Conservation (phyloP, 2,113 vertebrate species). For the Isurus oxyrinchus region DNA sequence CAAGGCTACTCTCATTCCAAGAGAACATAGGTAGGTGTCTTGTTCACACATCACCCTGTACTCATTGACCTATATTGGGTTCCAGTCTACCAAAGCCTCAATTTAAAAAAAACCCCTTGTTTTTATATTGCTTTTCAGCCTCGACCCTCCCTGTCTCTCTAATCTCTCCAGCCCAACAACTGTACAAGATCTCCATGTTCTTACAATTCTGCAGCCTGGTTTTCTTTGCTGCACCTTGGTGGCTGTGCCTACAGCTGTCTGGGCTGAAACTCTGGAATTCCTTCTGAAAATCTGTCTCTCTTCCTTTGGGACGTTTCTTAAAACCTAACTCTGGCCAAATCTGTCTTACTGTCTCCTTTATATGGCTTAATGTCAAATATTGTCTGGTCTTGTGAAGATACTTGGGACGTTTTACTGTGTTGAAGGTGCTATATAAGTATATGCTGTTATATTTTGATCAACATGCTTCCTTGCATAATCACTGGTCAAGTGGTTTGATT, state of each 20-base stretch:
- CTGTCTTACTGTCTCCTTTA: not conserved
- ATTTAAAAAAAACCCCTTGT: not conserved
- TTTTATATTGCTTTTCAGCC: not conserved
- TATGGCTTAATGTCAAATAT: not conserved
- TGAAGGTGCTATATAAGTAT: not conserved
- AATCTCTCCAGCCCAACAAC: not conserved
- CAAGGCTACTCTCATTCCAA: not conserved
- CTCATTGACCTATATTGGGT: not conserved
- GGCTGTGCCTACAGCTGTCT: not conserved
- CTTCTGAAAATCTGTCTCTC: not conserved
- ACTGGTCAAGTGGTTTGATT: not conserved
- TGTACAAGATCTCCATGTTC: not conserved
- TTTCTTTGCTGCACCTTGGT: not conserved
- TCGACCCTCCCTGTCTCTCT: not conserved
- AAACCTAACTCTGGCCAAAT: not conserved
- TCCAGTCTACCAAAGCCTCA: not conserved
- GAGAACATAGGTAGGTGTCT: not conserved
- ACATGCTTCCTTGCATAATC: not conserved
- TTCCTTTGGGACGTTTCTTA: not conserved
- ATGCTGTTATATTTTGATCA: not conserved
- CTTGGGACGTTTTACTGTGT: not conserved
- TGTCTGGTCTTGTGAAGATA: not conserved
- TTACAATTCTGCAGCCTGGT: not conserved
- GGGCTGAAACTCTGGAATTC: not conserved
- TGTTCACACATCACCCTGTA: not conserved